Conservation (phyloP, 2,113 vertebrate species). For the Clupea harengus region DNA sequence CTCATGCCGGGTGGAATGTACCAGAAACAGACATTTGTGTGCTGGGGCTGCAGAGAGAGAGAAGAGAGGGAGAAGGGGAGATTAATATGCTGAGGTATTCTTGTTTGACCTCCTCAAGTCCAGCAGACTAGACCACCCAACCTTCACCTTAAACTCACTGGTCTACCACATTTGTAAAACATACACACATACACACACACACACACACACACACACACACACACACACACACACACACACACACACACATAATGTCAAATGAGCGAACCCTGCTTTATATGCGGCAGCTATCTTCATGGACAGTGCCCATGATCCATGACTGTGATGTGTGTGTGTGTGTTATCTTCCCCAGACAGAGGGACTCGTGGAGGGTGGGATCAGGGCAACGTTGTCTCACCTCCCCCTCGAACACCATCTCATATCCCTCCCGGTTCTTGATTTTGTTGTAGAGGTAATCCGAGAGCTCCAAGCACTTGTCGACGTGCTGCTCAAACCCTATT, state of each 20-base stretch:
- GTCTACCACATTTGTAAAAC: neutral
- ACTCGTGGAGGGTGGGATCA: neutral
- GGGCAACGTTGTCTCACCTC: slow-evolving; percentile 74
- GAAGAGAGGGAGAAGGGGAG: neutral
- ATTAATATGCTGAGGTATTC: neutral
- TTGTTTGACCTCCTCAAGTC: neutral
- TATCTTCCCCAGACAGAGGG: neutral
- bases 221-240: slow-evolving; percentile 1
- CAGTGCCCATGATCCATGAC: neutral
- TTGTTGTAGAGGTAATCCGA: slow-evolving; percentile 95
- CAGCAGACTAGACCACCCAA: neutral
- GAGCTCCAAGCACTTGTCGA: slow-evolving; percentile 94
- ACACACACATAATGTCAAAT: neutral
- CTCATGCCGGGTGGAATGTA: slow-evolving; percentile 92
- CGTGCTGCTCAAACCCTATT: slow-evolving; percentile 94
- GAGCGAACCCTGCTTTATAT: slow-evolving; percentile 2
- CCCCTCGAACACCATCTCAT: slow-evolving; percentile 94
- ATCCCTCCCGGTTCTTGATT: slow-evolving; percentile 95
- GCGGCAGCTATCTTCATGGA: neutral
- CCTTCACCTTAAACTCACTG: neutral
- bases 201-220: neutral
- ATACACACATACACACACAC: neutral
- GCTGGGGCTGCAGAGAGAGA: slow-evolving; percentile 82
- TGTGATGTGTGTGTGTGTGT: neutral
- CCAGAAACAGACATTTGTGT: slow-evolving; percentile 99